Evolutionary conservation across 1,140 invertebrate genomes (phyloP).

Genomic region (Drosophila lowei): DNA sequence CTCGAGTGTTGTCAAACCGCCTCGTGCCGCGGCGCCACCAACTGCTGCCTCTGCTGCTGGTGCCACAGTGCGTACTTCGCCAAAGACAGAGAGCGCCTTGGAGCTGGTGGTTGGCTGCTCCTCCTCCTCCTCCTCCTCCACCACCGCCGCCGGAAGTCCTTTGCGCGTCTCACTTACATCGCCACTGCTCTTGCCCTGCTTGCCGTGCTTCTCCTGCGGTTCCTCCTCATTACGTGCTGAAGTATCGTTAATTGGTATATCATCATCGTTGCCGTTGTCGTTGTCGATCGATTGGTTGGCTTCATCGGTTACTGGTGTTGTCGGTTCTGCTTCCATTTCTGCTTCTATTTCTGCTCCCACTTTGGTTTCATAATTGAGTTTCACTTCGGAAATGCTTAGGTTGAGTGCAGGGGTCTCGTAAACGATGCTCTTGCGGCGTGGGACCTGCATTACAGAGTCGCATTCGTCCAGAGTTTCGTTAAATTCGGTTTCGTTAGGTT

Average conservation of each 20-base stretch:
- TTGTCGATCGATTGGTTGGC: slow-evolving; percentile 33
- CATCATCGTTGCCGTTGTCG: slow-evolving; percentile 12
- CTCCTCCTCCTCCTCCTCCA: slow-evolving; percentile 21
- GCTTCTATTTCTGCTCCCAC: slow-evolving; percentile 21
- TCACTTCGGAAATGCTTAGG: slow-evolving; percentile 72
- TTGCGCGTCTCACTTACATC: slow-evolving; percentile 36
- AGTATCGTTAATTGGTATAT: slow-evolving; percentile 50
- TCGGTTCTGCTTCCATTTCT: slow-evolving; percentile 7
- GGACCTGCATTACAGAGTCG: slow-evolving; percentile 21
- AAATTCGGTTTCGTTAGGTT: slow-evolving; percentile 4
- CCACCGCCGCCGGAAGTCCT: slow-evolving; percentile 57
- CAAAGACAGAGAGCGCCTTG: slow-evolving; percentile 69
- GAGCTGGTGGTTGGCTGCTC: slow-evolving; percentile 62
- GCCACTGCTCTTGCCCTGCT: slow-evolving; percentile 3
- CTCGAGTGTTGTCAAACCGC: slow-evolving; percentile 73
- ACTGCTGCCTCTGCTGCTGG: slow-evolving; percentile 3
- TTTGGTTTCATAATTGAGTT: slow-evolving; percentile 66
- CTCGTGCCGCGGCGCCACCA: slow-evolving; percentile 31
- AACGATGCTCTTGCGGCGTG: slow-evolving; percentile 53
- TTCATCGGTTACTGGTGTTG: slow-evolving; percentile 13
- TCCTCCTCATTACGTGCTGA: slow-evolving; percentile 42
- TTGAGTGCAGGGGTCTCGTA: slow-evolving; percentile 75
- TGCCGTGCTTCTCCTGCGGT: slow-evolving; percentile 3
- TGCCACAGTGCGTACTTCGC: slow-evolving; percentile 54
- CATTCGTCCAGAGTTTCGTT: slow-evolving; percentile 24